phyloP scores from a whole-genome alignment of 2,888 invertebrate genomes.

The Drosophila quasianomalipes region DNA sequence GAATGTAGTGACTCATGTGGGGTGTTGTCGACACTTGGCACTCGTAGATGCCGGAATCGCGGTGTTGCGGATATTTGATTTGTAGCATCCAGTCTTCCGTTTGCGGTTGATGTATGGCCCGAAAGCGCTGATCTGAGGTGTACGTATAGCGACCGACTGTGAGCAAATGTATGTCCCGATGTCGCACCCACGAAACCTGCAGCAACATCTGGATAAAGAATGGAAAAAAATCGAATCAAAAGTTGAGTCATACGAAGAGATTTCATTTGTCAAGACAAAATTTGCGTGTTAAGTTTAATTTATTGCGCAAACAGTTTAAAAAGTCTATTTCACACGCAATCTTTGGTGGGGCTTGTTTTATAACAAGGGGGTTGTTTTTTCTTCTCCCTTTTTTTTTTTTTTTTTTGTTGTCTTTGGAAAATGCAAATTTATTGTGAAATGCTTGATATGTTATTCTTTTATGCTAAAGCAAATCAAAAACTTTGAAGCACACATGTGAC shows the following conservation, averaged over 20 bases:
- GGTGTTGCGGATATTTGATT: conserved; percentile 96
- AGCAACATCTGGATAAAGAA: conserved; percentile 86
- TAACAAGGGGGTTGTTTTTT: background rate
- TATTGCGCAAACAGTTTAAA: conserved; percentile 70
- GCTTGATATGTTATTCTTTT: conserved; percentile 44
- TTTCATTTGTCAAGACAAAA: conserved; percentile 51
- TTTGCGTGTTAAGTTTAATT: conserved; percentile 53
- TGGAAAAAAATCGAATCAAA: conserved; percentile 25
- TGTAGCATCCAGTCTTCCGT: conserved; percentile 97
- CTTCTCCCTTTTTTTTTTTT: background rate
- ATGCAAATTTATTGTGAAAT: conserved; percentile 75
- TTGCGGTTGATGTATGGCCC: conserved; percentile 93
- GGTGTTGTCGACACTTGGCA: conserved; percentile 97
- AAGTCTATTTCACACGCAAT: conserved; percentile 72
- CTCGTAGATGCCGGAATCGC: conserved; percentile 95
- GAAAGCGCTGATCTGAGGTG: conserved; percentile 95
- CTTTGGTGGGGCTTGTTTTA: conserved; percentile 10
- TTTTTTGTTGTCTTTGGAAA: conserved; percentile 27
- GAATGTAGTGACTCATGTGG: conserved; percentile 96
- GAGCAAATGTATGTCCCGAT: conserved; percentile 94
- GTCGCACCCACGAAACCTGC: conserved; percentile 96
- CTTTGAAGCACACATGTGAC: conserved; percentile 52
- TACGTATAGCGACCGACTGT: conserved; percentile 96
- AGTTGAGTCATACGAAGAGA: conserved; percentile 29
- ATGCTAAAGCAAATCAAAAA: conserved; percentile 32